Percentiles rank a stretch among this genome's conserved stretches.
Evolutionary conservation across 1,140 invertebrate species (phyloP).

Genomic region (Liolophura sinensis): DNA sequence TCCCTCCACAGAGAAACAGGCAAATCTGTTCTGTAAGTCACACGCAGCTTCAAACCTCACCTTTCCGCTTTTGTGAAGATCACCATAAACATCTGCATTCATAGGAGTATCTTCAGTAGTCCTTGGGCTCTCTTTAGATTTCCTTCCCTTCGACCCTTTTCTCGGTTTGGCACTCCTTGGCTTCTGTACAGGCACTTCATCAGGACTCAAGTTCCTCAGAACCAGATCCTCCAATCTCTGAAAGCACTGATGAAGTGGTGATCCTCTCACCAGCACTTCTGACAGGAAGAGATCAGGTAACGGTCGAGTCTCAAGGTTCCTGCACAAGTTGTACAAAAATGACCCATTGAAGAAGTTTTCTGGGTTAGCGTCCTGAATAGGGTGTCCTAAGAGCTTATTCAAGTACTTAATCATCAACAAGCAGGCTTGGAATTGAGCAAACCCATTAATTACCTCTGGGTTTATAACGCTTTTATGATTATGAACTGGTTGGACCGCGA

Average conservation of each 20-base stretch:
- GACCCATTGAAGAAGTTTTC: conserved; percentile 41
- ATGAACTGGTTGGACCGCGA: conserved; percentile 26
- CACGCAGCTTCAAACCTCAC: no score
- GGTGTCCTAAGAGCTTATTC: conserved; percentile 42
- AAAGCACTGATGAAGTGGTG: conserved; percentile 19
- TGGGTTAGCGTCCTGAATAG: conserved; percentile 23
- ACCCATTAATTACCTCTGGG: conserved; percentile 36
- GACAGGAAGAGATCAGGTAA: conserved; percentile 34
- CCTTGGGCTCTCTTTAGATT: background rate
- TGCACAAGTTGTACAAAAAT: conserved; percentile 44
- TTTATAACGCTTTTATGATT: conserved; percentile 31
- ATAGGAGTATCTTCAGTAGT: background rate
- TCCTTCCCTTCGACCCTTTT: background rate
- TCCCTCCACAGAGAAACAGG: no score
- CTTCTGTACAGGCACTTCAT: background rate
- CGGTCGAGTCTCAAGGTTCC: conserved; percentile 26
- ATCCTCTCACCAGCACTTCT: conserved; percentile 31
- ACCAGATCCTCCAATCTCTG: conserved; percentile 11
- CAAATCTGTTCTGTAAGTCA: no score
- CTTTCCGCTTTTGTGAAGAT: background rate
- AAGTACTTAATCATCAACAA: conserved; percentile 31
- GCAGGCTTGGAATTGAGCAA: conserved; percentile 47
- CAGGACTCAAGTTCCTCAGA: conserved; percentile 3
- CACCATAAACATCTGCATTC: background rate
- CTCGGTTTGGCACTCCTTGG: background rate